phyloP scores from a whole-genome alignment of 2,888 invertebrate species.

The Dasypogon diadema region DNA sequence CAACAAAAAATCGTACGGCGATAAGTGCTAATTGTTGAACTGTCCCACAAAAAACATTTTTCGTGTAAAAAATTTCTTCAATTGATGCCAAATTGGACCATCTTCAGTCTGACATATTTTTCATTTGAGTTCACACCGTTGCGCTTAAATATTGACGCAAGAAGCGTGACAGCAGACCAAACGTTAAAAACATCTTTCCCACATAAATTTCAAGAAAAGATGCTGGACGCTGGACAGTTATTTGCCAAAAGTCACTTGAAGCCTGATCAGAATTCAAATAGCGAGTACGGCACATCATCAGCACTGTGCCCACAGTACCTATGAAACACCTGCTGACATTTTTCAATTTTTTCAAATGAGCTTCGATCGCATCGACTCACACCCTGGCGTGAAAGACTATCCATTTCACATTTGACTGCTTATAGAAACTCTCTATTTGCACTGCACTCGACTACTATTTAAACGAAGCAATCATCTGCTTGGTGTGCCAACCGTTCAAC shows the following conservation, averaged over 20 bases:
- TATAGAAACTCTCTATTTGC: background rate
- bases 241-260: constrained; percentile 2
- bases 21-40: too few relatives aligned
- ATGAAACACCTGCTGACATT: background rate
- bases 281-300: background rate
- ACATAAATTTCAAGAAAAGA: background rate
- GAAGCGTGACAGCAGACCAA: background rate
- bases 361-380: background rate
- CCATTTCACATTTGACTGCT: background rate
- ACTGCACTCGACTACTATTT: constrained; percentile 23
- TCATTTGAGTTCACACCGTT: background rate
- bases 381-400: constrained; percentile 18
- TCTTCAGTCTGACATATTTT: too few relatives aligned
- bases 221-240: background rate
- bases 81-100: constrained; percentile 20
- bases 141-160: background rate
- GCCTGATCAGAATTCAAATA: background rate
- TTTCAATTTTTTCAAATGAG: background rate
- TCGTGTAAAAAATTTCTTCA: too few relatives aligned
- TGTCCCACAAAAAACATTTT: too few relatives aligned
- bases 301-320: background rate
- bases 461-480: background rate
- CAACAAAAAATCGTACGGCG: too few relatives aligned
- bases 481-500: constrained; percentile 8
- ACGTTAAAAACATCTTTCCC: background rate